These are phyloP conservation scores for Phodopus roborovskii DNA, from an alignment of 2,113 vertebrate genomes.

Conservation along the genomic window DNA sequence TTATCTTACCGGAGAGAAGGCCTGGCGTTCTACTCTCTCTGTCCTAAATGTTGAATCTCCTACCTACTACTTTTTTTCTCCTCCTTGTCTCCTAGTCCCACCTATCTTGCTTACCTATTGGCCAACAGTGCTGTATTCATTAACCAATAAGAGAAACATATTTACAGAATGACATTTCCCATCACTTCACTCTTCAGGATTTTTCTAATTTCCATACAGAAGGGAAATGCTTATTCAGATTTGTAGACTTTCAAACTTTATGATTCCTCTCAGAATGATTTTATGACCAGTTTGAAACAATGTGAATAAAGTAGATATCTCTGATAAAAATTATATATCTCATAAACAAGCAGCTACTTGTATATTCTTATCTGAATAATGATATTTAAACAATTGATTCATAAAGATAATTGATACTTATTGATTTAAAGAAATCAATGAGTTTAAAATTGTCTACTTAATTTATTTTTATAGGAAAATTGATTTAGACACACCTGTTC, in stretches of 20 bases:
- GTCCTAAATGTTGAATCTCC: too few species aligned
- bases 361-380: slow-evolving; percentile 36
- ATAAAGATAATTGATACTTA: not conserved
- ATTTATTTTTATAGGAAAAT: slow-evolving; percentile 45
- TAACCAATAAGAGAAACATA: too few species aligned
- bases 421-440: slow-evolving; percentile 39
- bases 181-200: not conserved
- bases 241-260: slow-evolving; percentile 18
- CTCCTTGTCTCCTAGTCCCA: too few species aligned
- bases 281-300: slow-evolving; percentile 35
- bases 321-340: slow-evolving; percentile 2
- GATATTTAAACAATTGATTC: slow-evolving; percentile 29
- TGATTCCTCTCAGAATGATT: slow-evolving; percentile 12
- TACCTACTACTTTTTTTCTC: too few species aligned
- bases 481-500: slow-evolving; percentile 35
- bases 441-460: slow-evolving; percentile 10
- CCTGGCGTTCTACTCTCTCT: too few species aligned
- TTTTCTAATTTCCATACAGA: not conserved
- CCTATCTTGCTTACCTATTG: too few species aligned
- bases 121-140: too few species aligned
- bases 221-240: not conserved
- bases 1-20: too few species aligned
- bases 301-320: not conserved
- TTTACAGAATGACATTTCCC: too few species aligned
- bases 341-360: not conserved